Percentiles rank a stretch among this genome's conserved stretches.
Conservation (phyloP, 2,797 vertebrate genomes). For the Acanthurus leucopareius region DNA sequence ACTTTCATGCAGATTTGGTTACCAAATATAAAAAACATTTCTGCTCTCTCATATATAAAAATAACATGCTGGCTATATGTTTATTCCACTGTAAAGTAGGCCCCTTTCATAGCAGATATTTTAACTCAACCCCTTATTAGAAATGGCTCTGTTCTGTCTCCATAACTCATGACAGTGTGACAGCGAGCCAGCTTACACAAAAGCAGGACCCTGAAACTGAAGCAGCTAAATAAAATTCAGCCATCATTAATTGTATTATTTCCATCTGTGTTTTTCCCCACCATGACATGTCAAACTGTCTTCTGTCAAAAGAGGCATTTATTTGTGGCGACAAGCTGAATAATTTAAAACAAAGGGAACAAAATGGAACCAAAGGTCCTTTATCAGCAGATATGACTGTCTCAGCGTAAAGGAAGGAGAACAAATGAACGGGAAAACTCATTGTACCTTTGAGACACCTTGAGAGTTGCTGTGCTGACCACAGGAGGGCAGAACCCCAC, state of each 20-base stretch:
- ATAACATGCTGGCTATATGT: neutral
- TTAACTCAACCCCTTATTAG: neutral
- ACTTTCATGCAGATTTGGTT: neutral
- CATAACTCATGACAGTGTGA: neutral
- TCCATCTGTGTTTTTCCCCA: conserved; percentile 8
- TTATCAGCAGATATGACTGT: conserved; percentile 33
- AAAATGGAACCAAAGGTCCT: conserved; percentile 19
- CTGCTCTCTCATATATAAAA: neutral
- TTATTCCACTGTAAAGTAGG: neutral
- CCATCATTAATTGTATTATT: neutral
- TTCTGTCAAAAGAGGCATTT: neutral
- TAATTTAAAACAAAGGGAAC: conserved; percentile 21
- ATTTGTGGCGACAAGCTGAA: conserved; percentile 11
- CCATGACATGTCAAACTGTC: conserved; percentile 7
- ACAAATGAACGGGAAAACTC: conserved; percentile 38
- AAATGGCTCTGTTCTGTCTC: neutral
- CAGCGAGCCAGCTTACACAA: neutral
- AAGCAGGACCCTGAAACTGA: neutral
- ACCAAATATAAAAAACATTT: neutral
- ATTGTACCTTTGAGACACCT: conserved; percentile 58
- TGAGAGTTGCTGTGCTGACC: conserved; percentile 75
- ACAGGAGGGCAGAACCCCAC: conserved; percentile 86
- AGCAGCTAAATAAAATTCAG: neutral
- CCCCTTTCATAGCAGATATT: neutral
- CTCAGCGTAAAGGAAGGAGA: neutral